A percentile compares a stretch with the other conserved stretches of the same genome.
Conservation (phyloP, 1,140 invertebrate species). For the Drosophila subpulchrella region DNA sequence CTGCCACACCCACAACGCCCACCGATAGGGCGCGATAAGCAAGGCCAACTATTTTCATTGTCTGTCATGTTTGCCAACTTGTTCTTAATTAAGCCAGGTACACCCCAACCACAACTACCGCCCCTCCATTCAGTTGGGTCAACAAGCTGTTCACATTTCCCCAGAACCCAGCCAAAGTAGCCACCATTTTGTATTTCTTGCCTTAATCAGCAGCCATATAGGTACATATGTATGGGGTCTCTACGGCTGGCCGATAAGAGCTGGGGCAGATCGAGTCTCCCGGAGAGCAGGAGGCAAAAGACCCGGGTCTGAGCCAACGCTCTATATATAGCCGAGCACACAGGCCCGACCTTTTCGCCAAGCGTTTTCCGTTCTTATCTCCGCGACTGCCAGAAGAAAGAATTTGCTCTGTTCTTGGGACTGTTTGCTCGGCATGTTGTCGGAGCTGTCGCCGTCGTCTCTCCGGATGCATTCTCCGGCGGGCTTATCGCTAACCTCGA, state of each 20-base stretch:
- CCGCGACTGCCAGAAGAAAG: constrained; percentile 62
- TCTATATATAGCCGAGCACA: constrained; percentile 56
- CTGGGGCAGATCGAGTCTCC: constrained; percentile 52
- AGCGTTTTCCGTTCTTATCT: constrained; percentile 64
- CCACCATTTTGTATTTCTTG: constrained; percentile 69
- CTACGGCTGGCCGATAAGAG: constrained; percentile 57
- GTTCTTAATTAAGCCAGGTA: constrained; percentile 75
- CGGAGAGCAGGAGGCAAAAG: constrained; percentile 16
- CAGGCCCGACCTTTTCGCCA: constrained; percentile 54
- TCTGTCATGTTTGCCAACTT: constrained; percentile 70
- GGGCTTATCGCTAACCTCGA: constrained; percentile 65
- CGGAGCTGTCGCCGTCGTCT: constrained; percentile 26
- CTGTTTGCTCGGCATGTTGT: constrained; percentile 58
- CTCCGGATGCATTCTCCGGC: constrained; percentile 68
- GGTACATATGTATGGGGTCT: not conserved
- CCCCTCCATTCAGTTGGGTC: constrained; percentile 49
- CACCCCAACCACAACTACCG: not conserved
- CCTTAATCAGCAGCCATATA: constrained; percentile 75
- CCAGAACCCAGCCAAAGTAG: constrained; percentile 29
- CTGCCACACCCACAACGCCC: constrained; percentile 19
- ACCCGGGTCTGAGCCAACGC: constrained; percentile 18
- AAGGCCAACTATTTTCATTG: constrained; percentile 78
- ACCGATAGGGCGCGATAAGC: constrained; percentile 75
- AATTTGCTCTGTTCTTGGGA: constrained; percentile 80
- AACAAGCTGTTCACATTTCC: constrained; percentile 62